Evolutionary conservation across 2,797 vertebrate genomes (phyloP), one percentile per base, ranked within the genome.

Genomic region (Natrix natrix): DNA sequence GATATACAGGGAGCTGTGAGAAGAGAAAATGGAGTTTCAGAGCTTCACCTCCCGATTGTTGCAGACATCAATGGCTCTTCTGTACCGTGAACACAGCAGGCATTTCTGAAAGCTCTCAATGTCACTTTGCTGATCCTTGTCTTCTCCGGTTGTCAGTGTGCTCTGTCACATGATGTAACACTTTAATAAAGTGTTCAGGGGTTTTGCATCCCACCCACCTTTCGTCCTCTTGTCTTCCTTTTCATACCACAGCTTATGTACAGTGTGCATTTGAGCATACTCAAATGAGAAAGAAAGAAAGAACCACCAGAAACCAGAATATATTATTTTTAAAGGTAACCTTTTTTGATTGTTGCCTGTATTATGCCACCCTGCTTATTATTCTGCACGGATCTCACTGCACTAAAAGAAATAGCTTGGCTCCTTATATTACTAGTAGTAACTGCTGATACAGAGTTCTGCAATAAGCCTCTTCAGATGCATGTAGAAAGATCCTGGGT

Each of bases 131-230:
- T 93, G 57, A 94, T 14, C 78, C 66, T 56, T 78, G 91, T 93
- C 90, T 93, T 90, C 86, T 86, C 90, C 92, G 91, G 74, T 7
- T 94, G 11, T 92, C 94, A 95, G 48, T 94, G 78, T 96, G 5
- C 32, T 95, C 90, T 94, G 92, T 96, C 93, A 93, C 61, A 93
- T 83, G n/a, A 93, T 89, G 22, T 92, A 95, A 95, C 0, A 0
- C 3, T 96, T 96, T 95, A 95, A 92, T 96, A 96, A 97, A 95
- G 59, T 89, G 94, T 96, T 95, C 28, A 55, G 48, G n/a, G 10
- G 8, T 94, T 94, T 87, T 83, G 13, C 20, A 22, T 6, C 11
- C 61, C 26, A 32, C 57, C 59, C 59, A 43, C 52, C 63, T 92
- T 92, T 1, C 26, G 56, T 7, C 83, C 88, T 54, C 26, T 52